Evolutionary conservation across 2,113 vertebrate genomes (phyloP).

Genomic region (Syrrhaptes paradoxus): DNA sequence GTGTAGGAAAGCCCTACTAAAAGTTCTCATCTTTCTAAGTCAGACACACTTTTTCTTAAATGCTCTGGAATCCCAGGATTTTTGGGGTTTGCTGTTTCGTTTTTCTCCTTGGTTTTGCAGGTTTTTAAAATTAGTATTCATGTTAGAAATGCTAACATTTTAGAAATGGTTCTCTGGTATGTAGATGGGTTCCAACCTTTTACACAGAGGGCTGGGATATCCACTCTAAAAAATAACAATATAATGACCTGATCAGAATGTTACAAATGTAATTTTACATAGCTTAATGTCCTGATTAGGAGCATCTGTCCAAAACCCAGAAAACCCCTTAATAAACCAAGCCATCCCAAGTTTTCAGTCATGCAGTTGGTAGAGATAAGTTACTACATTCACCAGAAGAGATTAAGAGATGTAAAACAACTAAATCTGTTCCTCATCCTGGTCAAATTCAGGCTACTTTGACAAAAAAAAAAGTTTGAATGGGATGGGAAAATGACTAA

Average conservation of each 20-base stretch:
- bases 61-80: fast-evolving
- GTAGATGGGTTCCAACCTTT: not conserved
- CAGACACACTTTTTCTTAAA: not conserved
- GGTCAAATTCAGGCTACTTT: not conserved
- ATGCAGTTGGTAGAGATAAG: not conserved
- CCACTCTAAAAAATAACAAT: not conserved
- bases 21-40: not conserved
- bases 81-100: not conserved
- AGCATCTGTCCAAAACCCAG: not conserved
- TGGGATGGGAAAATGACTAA: not conserved
- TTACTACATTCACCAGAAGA: not conserved
- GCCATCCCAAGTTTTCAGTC: not conserved
- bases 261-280: not conserved
- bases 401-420: not conserved
- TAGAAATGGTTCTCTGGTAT: not conserved
- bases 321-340: not conserved
- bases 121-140: not conserved
- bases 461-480: not conserved
- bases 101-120: not conserved
- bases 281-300: not conserved
- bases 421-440: not conserved
- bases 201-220: not conserved
- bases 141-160: not conserved
- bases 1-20: not conserved
- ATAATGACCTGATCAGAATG: not conserved